phyloP scores from a whole-genome alignment of 2,888 invertebrate species.

The Tineola bisselliella region DNA sequence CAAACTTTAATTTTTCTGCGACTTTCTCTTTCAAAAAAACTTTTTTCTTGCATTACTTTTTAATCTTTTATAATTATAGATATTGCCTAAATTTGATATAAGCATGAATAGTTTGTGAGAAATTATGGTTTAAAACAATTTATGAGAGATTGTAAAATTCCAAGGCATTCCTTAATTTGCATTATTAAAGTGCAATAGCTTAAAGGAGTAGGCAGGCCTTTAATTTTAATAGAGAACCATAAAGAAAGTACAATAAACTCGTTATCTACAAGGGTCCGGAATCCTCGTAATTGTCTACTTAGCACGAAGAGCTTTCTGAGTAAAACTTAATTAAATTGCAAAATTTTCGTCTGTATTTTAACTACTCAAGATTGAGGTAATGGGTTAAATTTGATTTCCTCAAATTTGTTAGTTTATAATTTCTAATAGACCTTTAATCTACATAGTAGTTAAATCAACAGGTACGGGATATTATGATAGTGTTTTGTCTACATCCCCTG shows the following conservation, averaged over 20 bases:
- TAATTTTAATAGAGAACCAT: background rate
- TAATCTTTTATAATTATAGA: background rate
- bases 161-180: too few species aligned
- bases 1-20: background rate
- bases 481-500: too few species aligned
- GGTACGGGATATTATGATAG: too few species aligned
- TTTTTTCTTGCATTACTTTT: too few species aligned
- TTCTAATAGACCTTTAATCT: too few species aligned
- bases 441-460: too few species aligned
- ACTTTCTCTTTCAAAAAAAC: too few species aligned
- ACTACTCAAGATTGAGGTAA: background rate
- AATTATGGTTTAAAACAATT: too few species aligned
- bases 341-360: background rate
- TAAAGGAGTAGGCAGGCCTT: background rate
- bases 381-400: background rate
- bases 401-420: background rate
- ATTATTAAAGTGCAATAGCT: background rate
- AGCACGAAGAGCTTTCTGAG: background rate
- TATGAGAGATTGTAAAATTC: too few species aligned
- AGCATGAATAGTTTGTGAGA: background rate
- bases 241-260: background rate
- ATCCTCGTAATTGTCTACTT: background rate
- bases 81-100: background rate
- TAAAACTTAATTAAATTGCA: background rate
- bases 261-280: background rate